Evolutionary conservation across 2,888 invertebrate genomes (phyloP).

Genomic region (Platerodrilus igneus): DNA sequence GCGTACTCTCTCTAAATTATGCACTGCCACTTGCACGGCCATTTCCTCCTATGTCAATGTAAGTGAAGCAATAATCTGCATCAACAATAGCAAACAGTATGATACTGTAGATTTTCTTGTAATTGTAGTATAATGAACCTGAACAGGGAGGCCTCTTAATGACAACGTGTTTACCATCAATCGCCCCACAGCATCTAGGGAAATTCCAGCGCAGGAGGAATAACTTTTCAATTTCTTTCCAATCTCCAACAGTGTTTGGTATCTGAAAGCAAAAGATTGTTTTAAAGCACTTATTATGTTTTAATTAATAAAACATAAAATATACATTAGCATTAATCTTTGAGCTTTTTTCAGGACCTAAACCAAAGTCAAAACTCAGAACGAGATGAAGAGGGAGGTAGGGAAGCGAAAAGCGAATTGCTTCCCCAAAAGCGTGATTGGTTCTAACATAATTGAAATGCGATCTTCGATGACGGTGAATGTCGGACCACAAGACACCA

Average conservation of each 20-base stretch:
- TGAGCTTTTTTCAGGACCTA: conserved; percentile 19
- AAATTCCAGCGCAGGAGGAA: conserved; percentile 11
- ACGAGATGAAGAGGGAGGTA: conserved; percentile 16
- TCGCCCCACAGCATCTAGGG: too few relatives aligned
- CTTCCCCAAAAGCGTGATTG: too few relatives aligned
- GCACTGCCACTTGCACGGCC: conserved; percentile 14
- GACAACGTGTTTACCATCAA: conserved; percentile 4
- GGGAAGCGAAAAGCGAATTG: too few relatives aligned
- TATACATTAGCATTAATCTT: conserved; percentile 5
- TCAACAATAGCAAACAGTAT: conserved; percentile 18
- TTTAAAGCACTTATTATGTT: neutral
- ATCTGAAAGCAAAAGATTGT: conserved; percentile 6
- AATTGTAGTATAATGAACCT: conserved; percentile 12
- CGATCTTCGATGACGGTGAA: too few relatives aligned
- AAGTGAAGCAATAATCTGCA: conserved; percentile 14
- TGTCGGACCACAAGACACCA: too few relatives aligned
- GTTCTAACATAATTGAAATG: too few relatives aligned
- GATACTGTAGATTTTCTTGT: conserved; percentile 10
- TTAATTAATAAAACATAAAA: too few relatives aligned
- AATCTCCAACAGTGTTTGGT: conserved; percentile 12
- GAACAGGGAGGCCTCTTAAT: conserved; percentile 11
- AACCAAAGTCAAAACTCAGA: conserved; percentile 15
- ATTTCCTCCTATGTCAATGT: too few relatives aligned
- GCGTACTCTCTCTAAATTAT: conserved; percentile 5
- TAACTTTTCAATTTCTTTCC: conserved; percentile 13